phyloP scores from a whole-genome alignment of 2,888 invertebrate species.

The Busseola fusca region DNA sequence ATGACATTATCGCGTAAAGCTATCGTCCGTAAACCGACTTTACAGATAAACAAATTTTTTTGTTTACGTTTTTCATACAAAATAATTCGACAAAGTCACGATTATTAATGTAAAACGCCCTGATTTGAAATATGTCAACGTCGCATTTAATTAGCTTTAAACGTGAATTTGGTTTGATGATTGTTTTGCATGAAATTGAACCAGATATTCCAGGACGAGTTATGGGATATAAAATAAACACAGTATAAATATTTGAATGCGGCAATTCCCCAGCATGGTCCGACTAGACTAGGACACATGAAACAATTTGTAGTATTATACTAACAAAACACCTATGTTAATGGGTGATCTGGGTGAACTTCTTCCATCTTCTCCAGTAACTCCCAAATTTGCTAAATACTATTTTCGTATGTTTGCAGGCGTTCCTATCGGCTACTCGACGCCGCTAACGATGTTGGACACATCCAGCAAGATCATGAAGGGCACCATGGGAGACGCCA shows the following conservation, averaged over 20 bases:
- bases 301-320: background rate
- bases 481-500: constrained; percentile 98
- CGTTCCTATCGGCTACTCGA: constrained; percentile 98
- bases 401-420: constrained; percentile 84
- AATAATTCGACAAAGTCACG: no score
- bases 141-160: no score
- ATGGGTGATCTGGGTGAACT: background rate
- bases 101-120: no score
- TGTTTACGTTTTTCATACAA: no score
- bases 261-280: background rate
- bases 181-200: no score
- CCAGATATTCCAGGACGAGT: no score
- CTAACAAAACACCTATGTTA: background rate
- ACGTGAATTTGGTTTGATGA: no score
- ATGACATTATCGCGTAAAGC: no score
- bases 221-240: no score
- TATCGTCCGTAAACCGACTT: no score
- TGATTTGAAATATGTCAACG: no score
- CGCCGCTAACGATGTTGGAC: constrained; percentile 97
- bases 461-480: constrained; percentile 98
- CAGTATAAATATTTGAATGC: background rate
- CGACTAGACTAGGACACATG: background rate
- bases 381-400: background rate
- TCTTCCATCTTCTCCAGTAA: background rate
- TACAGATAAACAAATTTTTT: no score